Base-by-base conservation (phyloP, 1,140 invertebrate species). In the Bombus turneri region DNA sequence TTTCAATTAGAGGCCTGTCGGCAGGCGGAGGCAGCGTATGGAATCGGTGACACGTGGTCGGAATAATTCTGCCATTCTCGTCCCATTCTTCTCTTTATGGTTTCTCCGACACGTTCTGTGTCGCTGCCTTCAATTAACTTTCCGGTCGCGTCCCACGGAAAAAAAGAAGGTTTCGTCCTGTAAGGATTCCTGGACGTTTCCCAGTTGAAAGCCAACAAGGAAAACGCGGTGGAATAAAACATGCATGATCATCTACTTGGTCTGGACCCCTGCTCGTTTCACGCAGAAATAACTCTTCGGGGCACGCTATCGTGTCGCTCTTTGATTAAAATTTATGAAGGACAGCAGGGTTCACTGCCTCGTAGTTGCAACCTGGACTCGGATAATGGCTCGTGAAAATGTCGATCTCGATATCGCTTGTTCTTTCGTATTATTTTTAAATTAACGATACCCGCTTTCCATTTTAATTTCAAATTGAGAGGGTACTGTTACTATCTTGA, bases 111-210 rank as follows among this genome's bases (percentile, higher is more conserved):
- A 75, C 53, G 41, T 77, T 86, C 77, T 87, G 68, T 64, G 47
- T 72, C 86, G 78, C 86, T 90, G 73, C 68, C 73, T 83, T 78
- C 86, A 88, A 87, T 91, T 91, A 90, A 78, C 74, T 79, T 82
- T 57, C 75, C 47, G 69, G 41, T 64, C 74, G 68, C 28, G 74
- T 85, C 31, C 59, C 13, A 28, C 5, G 34, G 53, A 72, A 66
- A 15, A 25, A 37, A 39, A 39, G 41, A 53, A 57, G 62, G 47
- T 73, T 82, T 62, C 59, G 62, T 79, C 64, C 59, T 57, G 64
- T 78, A 85, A 82, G 74, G 79, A 85, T 78, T 86, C 78, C 28
- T 22, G 34, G 47, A n/a, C 28, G n/a, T 53, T 53, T 53, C 18
- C 18, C 47, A 22, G 28, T 53, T 71, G 53, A 77, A 87, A 80